Evolutionary conservation across 2,888 invertebrate species (phyloP).

Genomic region (Hypomecis atomaria): DNA sequence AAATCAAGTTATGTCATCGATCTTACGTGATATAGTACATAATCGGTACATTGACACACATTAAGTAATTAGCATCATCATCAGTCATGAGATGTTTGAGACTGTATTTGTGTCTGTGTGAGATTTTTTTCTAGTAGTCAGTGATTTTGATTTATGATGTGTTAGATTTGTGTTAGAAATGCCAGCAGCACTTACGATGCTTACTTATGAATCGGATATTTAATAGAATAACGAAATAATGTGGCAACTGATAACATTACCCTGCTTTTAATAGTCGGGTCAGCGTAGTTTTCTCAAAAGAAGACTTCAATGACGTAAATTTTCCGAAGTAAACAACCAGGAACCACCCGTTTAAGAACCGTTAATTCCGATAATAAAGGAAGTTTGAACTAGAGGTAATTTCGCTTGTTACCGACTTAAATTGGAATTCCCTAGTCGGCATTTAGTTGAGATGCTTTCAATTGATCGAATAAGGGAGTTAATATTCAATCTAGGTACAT

Average conservation of each 20-base stretch:
- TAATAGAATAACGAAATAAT: too few relatives aligned
- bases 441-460: neutral
- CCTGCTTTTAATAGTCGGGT: too few relatives aligned
- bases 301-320: neutral
- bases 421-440: neutral
- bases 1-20: conserved; percentile 25
- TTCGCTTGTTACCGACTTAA: neutral
- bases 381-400: neutral
- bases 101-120: neutral
- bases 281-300: too few relatives aligned
- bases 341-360: neutral
- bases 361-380: neutral
- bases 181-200: too few relatives aligned
- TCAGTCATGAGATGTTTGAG: neutral
- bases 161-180: too few relatives aligned
- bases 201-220: too few relatives aligned
- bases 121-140: neutral
- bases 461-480: conserved; percentile 1
- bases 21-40: conserved; percentile 8
- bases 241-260: neutral
- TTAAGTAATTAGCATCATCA: neutral
- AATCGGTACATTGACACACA: neutral
- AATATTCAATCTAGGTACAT: neutral
- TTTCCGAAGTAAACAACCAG: neutral
- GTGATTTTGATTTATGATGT: too few relatives aligned